Conservation (phyloP, 2,113 vertebrate species). For the Gyps fulvus region DNA sequence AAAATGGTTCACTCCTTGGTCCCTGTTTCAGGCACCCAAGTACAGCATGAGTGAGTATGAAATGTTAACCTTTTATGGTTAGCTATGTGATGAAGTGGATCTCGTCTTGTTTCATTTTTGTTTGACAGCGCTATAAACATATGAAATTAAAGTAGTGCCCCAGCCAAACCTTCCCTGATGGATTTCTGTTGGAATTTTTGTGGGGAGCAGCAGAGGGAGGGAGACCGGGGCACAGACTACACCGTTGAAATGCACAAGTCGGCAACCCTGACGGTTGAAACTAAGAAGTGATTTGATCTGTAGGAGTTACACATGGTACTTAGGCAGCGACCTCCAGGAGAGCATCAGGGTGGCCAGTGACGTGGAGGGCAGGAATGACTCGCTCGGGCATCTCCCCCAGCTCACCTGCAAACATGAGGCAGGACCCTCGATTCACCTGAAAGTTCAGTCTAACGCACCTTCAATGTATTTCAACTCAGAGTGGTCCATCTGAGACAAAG, state of each 20-base stretch:
- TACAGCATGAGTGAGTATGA: not conserved
- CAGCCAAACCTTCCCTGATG: constrained; percentile 22
- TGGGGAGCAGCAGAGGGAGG: not conserved
- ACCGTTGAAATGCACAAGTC: not conserved
- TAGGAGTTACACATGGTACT: not conserved
- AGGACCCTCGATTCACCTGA: not conserved
- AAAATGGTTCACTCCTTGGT: not conserved
- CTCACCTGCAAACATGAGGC: not conserved
- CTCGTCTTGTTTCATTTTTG: constrained; percentile 29
- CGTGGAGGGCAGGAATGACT: rapidly evolving
- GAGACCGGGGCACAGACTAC: not conserved
- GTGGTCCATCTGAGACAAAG: not conserved
- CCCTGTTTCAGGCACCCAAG: not conserved
- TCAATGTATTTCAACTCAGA: not conserved
- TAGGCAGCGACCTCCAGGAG: not conserved
- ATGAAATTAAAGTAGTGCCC: not conserved
- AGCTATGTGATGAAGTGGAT: not conserved
- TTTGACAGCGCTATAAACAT: constrained; percentile 52
- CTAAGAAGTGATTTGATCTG: not conserved
- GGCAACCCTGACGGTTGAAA: not conserved
- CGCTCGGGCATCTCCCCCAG: not conserved
- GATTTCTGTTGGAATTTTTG: constrained; percentile 33
- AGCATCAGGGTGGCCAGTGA: not conserved
- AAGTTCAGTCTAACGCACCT: not conserved
- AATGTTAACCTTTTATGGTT: constrained; percentile 53